Conservation (phyloP, 2,113 vertebrate species). For the Columba livia region DNA sequence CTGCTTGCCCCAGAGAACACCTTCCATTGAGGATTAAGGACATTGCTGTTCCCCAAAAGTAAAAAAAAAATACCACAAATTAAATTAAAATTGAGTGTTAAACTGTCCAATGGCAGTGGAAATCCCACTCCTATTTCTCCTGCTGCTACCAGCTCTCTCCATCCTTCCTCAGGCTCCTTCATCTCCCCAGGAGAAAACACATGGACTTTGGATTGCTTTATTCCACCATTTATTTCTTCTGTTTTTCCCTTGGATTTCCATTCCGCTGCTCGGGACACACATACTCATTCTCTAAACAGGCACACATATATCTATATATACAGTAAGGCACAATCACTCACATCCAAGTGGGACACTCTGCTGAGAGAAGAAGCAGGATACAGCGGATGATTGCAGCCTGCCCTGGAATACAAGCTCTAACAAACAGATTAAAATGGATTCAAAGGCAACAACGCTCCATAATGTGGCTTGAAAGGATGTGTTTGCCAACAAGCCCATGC, state of each 20-base stretch:
- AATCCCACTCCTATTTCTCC: background rate
- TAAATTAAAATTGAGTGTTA: background rate
- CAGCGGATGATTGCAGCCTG: background rate
- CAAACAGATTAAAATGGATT: constrained; percentile 29
- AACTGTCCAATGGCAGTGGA: background rate
- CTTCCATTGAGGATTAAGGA: background rate
- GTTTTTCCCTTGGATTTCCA: background rate
- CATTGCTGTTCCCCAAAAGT: background rate
- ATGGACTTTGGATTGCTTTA: background rate
- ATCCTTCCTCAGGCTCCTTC: background rate
- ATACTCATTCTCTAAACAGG: background rate
- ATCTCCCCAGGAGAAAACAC: background rate
- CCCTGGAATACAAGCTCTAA: constrained; percentile 8
- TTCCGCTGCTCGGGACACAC: background rate
- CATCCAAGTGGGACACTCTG: background rate
- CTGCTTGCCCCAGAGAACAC: background rate
- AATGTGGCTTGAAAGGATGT: background rate
- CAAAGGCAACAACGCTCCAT: background rate
- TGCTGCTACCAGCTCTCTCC: background rate
- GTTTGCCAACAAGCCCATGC: background rate
- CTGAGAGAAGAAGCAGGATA: constrained; percentile 2
- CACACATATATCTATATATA: background rate
- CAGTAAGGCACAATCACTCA: constrained; percentile 35
- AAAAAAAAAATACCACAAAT: background rate
- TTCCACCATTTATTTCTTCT: constrained; percentile 5